These are phyloP conservation scores for Drosophila falleni DNA, from an alignment of 2,888 invertebrate genomes.

Conservation along the genomic window DNA sequence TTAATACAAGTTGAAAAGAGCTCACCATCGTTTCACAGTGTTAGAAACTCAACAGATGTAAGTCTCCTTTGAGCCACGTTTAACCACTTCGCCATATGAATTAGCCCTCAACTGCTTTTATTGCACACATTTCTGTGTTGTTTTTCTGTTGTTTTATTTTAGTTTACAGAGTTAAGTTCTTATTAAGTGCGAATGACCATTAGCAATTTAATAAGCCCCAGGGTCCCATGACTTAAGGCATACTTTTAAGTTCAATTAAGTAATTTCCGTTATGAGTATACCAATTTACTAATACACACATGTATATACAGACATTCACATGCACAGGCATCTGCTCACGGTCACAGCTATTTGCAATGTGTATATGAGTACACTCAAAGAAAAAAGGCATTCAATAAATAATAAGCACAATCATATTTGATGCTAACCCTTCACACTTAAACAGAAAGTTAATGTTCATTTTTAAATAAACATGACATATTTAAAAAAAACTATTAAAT, in stretches of 20 bases:
- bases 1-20: slow-evolving; percentile 79
- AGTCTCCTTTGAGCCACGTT: slow-evolving; percentile 54
- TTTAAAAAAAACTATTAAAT: neutral
- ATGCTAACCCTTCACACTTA: no score
- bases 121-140: slow-evolving; percentile 8
- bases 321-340: slow-evolving; percentile 8
- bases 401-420: neutral
- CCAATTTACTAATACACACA: slow-evolving; percentile 17
- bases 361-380: neutral
- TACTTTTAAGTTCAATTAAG: slow-evolving; percentile 71
- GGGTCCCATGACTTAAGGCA: slow-evolving; percentile 37
- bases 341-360: slow-evolving; percentile 15
- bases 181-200: slow-evolving; percentile 59
- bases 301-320: no score
- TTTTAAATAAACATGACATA: neutral
- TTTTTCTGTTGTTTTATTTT: neutral
- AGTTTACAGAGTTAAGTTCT: slow-evolving; percentile 13
- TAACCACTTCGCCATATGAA: slow-evolving; percentile 6
- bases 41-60: slow-evolving; percentile 82
- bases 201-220: slow-evolving; percentile 33
- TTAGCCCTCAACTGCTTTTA: slow-evolving; percentile 13
- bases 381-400: neutral
- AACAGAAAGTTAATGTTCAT: neutral
- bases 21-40: slow-evolving; percentile 81
- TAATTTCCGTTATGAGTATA: slow-evolving; percentile 60